Percentiles rank a stretch among this genome's conserved stretches.
Evolutionary conservation across 1,140 invertebrate species (phyloP).

Genomic region (Ceratina australensis): DNA sequence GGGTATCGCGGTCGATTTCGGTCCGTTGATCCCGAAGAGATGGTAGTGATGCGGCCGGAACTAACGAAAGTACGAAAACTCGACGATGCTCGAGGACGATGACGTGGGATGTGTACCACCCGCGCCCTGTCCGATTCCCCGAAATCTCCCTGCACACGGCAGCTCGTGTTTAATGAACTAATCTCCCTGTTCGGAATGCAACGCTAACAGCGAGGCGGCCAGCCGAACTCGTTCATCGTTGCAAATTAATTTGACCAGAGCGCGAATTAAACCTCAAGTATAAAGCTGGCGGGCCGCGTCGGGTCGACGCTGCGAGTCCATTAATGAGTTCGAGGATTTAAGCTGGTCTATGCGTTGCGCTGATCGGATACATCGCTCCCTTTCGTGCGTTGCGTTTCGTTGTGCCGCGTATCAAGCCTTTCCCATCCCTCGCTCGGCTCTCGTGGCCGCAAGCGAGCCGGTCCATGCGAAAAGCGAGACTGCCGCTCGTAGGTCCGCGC

Average conservation of each 20-base stretch:
- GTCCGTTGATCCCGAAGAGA: conserved; percentile 5
- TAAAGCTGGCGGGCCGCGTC: conserved; percentile 61
- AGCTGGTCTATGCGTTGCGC: conserved; percentile 65
- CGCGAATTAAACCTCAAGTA: conserved; percentile 76
- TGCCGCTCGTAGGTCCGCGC: no score
- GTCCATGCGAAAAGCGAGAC: no score
- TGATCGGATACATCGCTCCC: conserved; percentile 50
- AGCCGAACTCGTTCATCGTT: conserved; percentile 71
- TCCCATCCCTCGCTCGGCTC: no score
- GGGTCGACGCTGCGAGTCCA: conserved; percentile 57
- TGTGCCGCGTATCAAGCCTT: no score
- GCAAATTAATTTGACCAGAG: conserved; percentile 75
- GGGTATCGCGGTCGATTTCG: not conserved
- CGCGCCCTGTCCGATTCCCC: not conserved
- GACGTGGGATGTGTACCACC: not conserved
- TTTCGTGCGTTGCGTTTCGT: not conserved
- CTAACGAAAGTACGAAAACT: not conserved
- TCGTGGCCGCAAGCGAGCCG: no score
- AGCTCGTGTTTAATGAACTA: conserved; percentile 73
- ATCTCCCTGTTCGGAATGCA: conserved; percentile 67
- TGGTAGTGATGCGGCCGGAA: not conserved
- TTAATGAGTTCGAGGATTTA: conserved; percentile 75
- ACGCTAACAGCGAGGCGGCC: conserved; percentile 59
- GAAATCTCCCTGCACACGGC: conserved; percentile 32
- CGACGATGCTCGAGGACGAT: not conserved